Conservation (phyloP, 2,888 invertebrate genomes). For the Dryobotodes eremita region DNA sequence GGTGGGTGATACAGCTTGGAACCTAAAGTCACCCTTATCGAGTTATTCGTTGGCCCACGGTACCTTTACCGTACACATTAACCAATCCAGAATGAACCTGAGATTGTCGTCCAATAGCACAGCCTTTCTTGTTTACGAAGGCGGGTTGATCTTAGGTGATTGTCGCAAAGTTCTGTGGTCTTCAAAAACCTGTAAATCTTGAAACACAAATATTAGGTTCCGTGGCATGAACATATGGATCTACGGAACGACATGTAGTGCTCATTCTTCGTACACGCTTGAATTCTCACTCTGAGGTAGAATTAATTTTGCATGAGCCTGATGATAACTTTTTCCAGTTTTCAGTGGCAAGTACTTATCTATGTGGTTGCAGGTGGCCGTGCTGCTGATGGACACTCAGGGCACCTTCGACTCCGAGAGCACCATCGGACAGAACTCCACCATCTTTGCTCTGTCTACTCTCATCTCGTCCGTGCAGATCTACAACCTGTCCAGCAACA, state of each 20-base stretch:
- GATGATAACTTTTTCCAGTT: background rate
- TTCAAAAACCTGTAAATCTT: background rate
- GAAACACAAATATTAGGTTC: background rate
- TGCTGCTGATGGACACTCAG: conserved; percentile 97
- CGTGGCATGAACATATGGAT: background rate
- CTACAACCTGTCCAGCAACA: conserved; percentile 98
- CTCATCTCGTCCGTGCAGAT: conserved; percentile 98
- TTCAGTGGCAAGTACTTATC: background rate
- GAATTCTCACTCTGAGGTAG: background rate
- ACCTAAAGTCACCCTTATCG: background rate
- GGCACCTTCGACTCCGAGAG: conserved; percentile 99
- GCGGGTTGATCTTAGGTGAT: background rate
- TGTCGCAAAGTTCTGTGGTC: background rate
- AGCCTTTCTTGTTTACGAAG: background rate
- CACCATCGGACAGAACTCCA: conserved; percentile 98
- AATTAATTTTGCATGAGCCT: background rate
- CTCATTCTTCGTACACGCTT: background rate
- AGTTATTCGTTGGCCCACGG: background rate
- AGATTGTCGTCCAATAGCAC: background rate
- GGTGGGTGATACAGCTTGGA: conserved; percentile 44
- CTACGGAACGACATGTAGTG: too few relatives aligned
- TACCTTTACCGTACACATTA: too few relatives aligned
- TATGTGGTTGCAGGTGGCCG: conserved; percentile 91
- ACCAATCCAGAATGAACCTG: background rate
- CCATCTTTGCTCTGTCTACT: conserved; percentile 93